Evolutionary conservation across 2,888 invertebrate species (phyloP).

Genomic region (Lithophane ornitopus): DNA sequence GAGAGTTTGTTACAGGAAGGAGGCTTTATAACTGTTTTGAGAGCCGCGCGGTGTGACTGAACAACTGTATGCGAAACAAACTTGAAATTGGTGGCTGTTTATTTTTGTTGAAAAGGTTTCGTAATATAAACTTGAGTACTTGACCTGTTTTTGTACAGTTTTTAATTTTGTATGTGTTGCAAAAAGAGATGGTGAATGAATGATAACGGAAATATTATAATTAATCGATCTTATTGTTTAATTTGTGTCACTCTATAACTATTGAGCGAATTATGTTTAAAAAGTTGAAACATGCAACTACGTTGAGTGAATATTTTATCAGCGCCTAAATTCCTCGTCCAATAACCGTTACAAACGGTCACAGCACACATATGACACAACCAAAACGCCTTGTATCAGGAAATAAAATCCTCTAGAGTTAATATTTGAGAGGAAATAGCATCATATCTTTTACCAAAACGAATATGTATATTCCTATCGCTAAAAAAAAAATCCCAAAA

Average conservation of each 20-base stretch:
- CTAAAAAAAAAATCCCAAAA: background rate
- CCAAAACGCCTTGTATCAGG: background rate
- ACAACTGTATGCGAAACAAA: constrained; percentile 37
- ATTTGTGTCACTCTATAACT: background rate
- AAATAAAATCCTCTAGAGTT: background rate
- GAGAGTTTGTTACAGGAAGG: constrained; percentile 38
- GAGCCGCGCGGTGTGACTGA: constrained; percentile 30
- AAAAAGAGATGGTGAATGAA: background rate
- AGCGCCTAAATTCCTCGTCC: background rate
- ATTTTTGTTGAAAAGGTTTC: constrained; percentile 42
- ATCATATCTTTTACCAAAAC: background rate
- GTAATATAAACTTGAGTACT: constrained; percentile 15
- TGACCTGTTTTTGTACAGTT: background rate
- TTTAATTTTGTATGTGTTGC: background rate
- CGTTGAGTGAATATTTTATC: background rate
- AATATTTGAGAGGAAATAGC: background rate
- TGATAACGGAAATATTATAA: background rate
- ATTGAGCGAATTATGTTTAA: background rate
- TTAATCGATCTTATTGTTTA: background rate
- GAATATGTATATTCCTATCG: background rate
- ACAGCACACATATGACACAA: background rate
- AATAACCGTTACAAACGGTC: background rate
- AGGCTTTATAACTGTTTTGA: constrained; percentile 58
- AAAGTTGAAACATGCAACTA: background rate
- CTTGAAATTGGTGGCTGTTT: constrained; percentile 54